phyloP scores from a whole-genome alignment of 2,113 vertebrate species.

The Zootoca vivipara region DNA sequence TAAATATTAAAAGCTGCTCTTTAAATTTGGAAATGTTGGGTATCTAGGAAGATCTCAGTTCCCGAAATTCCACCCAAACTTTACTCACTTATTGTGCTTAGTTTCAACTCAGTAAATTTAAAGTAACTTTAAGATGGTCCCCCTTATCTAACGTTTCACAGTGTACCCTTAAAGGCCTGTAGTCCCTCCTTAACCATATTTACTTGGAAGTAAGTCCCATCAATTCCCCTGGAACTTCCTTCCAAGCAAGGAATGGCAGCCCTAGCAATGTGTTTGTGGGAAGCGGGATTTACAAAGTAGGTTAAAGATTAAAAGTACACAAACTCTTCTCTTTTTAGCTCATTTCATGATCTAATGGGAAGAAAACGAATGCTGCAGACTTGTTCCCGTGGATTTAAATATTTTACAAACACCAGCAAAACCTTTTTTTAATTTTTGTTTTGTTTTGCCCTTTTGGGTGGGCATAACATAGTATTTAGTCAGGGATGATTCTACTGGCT shows the following conservation, averaged over 20 bases:
- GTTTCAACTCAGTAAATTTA: not conserved
- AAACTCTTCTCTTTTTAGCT: slow-evolving; percentile 75
- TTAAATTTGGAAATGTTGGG: not conserved
- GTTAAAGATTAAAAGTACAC: slow-evolving; percentile 39
- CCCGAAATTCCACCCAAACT: not conserved
- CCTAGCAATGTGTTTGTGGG: not conserved
- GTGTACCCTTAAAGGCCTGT: not conserved
- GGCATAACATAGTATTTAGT: slow-evolving; percentile 63
- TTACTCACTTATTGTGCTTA: not conserved
- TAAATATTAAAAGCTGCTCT: not conserved
- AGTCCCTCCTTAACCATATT: not conserved
- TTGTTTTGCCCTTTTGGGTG: slow-evolving; percentile 52
- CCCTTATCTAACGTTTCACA: not conserved
- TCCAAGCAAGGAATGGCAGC: not conserved
- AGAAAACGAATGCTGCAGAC: slow-evolving; percentile 63
- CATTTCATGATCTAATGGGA: slow-evolving; percentile 77
- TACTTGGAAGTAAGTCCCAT: not conserved
- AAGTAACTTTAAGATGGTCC: not conserved
- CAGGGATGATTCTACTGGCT: slow-evolving; percentile 69
- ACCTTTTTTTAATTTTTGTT: slow-evolving; percentile 72
- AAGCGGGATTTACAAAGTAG: not conserved
- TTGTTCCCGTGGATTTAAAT: slow-evolving; percentile 71
- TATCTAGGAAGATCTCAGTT: not conserved
- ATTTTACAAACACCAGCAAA: slow-evolving; percentile 83
- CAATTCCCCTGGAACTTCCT: not conserved